phyloP scores from a whole-genome alignment of 2,113 vertebrate species.

The Amia ocellicauda region DNA sequence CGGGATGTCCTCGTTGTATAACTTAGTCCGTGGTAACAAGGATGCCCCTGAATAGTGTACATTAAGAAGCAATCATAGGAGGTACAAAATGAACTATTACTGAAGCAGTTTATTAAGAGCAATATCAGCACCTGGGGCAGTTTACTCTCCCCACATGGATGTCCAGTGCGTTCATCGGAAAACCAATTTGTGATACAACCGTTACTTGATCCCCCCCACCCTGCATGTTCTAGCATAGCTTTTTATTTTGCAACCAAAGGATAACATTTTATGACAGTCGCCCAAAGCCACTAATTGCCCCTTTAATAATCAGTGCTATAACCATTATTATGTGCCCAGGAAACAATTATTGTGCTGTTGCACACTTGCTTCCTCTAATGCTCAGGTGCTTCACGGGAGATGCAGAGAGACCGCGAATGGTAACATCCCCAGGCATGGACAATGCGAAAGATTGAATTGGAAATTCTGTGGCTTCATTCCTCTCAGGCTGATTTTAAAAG shows the following conservation, averaged over 20 bases:
- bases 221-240: not conserved
- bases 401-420: not conserved
- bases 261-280: constrained; percentile 3
- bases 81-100: not conserved
- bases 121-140: not conserved
- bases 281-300: not conserved
- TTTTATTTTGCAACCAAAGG: not conserved
- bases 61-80: not conserved
- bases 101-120: not conserved
- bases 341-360: too few relatives aligned
- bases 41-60: not conserved
- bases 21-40: not conserved
- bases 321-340: too few relatives aligned
- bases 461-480: not conserved
- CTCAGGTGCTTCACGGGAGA: not conserved
- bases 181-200: not conserved
- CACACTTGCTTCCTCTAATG: not conserved
- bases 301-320: not conserved
- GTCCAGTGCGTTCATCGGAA: not conserved
- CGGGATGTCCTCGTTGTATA: not conserved
- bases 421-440: not conserved
- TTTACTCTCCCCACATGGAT: not conserved
- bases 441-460: not conserved
- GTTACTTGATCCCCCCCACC: not conserved
- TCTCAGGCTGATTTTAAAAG: not conserved